phyloP scores from a whole-genome alignment of 2,113 vertebrate species.

The Vidua chalybeata region DNA sequence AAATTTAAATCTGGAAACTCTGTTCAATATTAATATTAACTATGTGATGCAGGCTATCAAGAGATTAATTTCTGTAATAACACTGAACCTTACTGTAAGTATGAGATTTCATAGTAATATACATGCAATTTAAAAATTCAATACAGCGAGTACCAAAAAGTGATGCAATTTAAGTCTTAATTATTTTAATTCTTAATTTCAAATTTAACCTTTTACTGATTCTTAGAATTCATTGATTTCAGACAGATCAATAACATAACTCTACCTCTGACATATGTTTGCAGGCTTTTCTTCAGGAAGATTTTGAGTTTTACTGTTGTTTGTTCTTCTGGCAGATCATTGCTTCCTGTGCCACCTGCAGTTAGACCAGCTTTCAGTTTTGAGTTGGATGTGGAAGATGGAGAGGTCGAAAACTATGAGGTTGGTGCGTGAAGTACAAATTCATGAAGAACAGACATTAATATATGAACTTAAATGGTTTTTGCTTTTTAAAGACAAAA shows the following conservation, averaged over 20 bases:
- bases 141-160: background rate
- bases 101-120: background rate
- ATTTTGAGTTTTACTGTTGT: conserved; percentile 91
- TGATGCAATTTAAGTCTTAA: background rate
- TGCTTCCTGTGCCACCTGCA: conserved; percentile 90
- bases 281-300: background rate
- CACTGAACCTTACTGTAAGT: background rate
- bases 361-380: conserved; percentile 90
- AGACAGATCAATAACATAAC: background rate
- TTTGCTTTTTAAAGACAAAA: background rate
- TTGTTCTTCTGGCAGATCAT: conserved; percentile 90
- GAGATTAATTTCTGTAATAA: background rate
- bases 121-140: background rate
- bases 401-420: conserved; percentile 97
- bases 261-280: background rate
- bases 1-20: background rate
- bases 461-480: background rate
- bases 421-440: conserved; percentile 82
- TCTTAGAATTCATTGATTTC: background rate
- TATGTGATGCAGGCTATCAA: background rate
- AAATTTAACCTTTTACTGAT: background rate
- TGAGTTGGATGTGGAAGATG: conserved; percentile 93
- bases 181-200: background rate
- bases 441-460: conserved; percentile 12
- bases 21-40: background rate